Base-by-base conservation (phyloP, 2,797 vertebrate species). In the Babyrousa celebensis region DNA sequence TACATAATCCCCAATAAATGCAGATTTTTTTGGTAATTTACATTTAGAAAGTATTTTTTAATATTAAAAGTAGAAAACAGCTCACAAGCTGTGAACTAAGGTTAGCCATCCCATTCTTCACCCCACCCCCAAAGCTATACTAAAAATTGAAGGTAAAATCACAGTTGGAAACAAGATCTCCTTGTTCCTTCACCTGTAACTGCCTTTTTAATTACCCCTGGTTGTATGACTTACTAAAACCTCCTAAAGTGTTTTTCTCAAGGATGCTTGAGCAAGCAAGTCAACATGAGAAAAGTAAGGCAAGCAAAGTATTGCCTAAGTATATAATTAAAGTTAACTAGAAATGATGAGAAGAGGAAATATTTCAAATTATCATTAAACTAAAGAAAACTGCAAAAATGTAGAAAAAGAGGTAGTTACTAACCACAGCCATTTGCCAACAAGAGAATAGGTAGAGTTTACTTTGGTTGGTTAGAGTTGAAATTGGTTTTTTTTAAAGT, bases 181-280 rank as follows among this genome's bases (percentile, higher is more conserved):
- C 36, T 60, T 48, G 52, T 68, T 70, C 43, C n/a, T 83, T 12
- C 11, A 67, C 67, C 78, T 79, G n/a, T 8, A 25, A 56, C 77
- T 65, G 8, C 18, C 9, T 93, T 96, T 83, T 4, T 36, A 78
- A 48, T 54, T 77, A 65, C 10, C 70, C 6, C 1, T 93, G 40
- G 5, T 29, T 75, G 10, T 74, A 29, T 52, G 29, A 72, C 20
- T 79, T 86, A 92, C 25, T 86, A 60, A 95, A 93, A 84, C 75
- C 6, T 54, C 27, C 25, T 40, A 36, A 36, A 71, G 77, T 25
- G 20, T 82, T 80, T 71, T 60, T 84, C 78, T 80, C 29, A 94
- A 79, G 18, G 60, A 40, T 62, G 21, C 60, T 56, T 56, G 21
- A 52, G 16, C 3, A 94, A 17, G 27, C 40, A 68, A 74, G 12